phyloP scores from a whole-genome alignment of 2,888 invertebrate species.

The Melanostoma mellinum region DNA sequence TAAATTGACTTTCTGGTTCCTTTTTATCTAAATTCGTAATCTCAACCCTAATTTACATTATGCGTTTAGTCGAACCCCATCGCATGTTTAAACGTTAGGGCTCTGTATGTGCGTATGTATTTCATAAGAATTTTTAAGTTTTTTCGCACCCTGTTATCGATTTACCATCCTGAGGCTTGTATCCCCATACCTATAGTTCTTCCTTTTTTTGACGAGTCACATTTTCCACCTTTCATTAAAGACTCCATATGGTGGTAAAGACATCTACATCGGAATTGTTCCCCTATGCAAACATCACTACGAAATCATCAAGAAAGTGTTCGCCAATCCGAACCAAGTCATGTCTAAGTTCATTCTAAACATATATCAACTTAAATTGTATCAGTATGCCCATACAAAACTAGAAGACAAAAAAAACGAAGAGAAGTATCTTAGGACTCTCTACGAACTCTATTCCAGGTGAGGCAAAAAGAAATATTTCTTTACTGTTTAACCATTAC shows the following conservation, averaged over 20 bases:
- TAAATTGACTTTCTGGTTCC: too few relatives aligned
- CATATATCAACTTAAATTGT: slow-evolving; percentile 94
- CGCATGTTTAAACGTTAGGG: too few relatives aligned
- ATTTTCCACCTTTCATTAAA: slow-evolving; percentile 79
- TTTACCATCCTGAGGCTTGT: too few relatives aligned
- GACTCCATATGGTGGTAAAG: slow-evolving; percentile 92
- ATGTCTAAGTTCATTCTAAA: slow-evolving; percentile 99
- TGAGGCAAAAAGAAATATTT: slow-evolving; percentile 77
- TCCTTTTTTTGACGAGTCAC: too few relatives aligned
- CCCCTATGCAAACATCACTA: slow-evolving; percentile 94
- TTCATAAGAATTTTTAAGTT: too few relatives aligned
- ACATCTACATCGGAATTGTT: slow-evolving; percentile 94
- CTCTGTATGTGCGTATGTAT: too few relatives aligned
- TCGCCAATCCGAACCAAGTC: slow-evolving; percentile 97
- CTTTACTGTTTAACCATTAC: too few relatives aligned
- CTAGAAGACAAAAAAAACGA: slow-evolving; percentile 92
- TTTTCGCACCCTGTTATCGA: too few relatives aligned
- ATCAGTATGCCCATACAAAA: slow-evolving; percentile 92
- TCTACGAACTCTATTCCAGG: slow-evolving; percentile 95
- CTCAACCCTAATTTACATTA: too few relatives aligned
- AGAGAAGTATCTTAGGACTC: slow-evolving; percentile 93
- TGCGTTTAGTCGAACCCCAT: too few relatives aligned
- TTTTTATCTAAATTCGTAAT: too few relatives aligned
- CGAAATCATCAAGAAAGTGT: slow-evolving; percentile 92
- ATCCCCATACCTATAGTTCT: too few relatives aligned